Base-by-base conservation (phyloP, 2,888 invertebrate species). In the Megalurothrips usitatus region DNA sequence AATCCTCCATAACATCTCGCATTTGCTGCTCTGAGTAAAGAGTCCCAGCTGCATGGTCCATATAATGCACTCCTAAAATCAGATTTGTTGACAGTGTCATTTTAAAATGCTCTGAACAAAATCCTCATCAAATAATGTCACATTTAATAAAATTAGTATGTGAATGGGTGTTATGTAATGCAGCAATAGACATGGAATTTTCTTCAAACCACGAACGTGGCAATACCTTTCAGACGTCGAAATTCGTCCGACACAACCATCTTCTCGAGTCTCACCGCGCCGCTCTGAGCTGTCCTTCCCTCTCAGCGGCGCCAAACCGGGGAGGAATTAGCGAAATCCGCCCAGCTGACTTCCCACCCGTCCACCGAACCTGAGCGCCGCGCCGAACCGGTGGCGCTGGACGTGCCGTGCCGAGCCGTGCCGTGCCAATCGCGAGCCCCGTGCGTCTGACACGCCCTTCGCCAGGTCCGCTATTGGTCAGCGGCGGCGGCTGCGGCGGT, bases 21-120 rank as follows among this genome's bases (percentile, higher is more conserved):
- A 97, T 89, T 87, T 96, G 94, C 84, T 89, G 90, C 86, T 93
- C 90, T 9, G 95, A 92, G 86, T 96, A 97, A 80, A 97, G 87
- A 11, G 95, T 92, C 17, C 96, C 91, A 12, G 96, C 97, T 68
- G 95, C 94, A 90, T 97, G 95, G 87, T 98, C 98, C 85, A 98
- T 89, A 87, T 97, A 98, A 85, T 91, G 92, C 85, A 90, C 90
- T 82, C 90, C 94, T 94, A 87, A 82, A 86, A 87, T 10, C 9
- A 12, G 9, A 12, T 26, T 26, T 26, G 26, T 12, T 9, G 10
- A 26, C 3, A 43, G 6, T 43, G 34, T 6, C 17, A 14, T 58
- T 58, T 58, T 17, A 4, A 17, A 68, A 28, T 26, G 75, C 68
- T 49, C 58, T 58, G 75, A 80, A 78, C 78, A 78, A 19, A 12